Conservation (phyloP, 2,797 vertebrate genomes). For the Molossus alvarezi region DNA sequence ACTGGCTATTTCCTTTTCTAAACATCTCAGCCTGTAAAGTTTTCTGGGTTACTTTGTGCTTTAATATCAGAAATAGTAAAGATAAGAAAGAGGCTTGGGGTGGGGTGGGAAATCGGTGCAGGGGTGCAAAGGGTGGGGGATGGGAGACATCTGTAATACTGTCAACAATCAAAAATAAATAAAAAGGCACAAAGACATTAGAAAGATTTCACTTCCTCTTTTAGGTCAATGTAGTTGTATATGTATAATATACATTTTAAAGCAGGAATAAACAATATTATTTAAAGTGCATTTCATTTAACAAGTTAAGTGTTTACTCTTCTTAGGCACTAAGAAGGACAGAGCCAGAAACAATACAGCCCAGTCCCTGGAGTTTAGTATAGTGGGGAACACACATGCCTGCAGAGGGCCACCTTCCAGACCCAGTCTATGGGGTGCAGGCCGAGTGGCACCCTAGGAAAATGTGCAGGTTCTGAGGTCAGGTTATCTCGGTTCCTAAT, state of each 20-base stretch:
- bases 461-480: neutral
- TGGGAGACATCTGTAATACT: neutral
- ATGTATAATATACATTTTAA: neutral
- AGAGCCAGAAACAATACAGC: neutral
- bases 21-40: neutral
- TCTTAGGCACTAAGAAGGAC: neutral
- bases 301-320: neutral
- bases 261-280: neutral
- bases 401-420: neutral
- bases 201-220: neutral
- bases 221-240: neutral
- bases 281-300: constrained; percentile 6
- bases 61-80: constrained; percentile 39
- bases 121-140: neutral
- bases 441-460: neutral
- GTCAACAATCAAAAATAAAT: neutral
- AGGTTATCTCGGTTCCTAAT: neutral
- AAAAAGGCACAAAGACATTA: neutral
- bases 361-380: neutral
- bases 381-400: neutral
- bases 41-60: constrained; percentile 52
- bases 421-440: neutral
- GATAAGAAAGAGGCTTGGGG: neutral
- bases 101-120: no score
- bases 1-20: constrained; percentile 40